Conservation (phyloP, 37 sponge, comb jelly and placozoan species). For the Spongilla lacustris region DNA sequence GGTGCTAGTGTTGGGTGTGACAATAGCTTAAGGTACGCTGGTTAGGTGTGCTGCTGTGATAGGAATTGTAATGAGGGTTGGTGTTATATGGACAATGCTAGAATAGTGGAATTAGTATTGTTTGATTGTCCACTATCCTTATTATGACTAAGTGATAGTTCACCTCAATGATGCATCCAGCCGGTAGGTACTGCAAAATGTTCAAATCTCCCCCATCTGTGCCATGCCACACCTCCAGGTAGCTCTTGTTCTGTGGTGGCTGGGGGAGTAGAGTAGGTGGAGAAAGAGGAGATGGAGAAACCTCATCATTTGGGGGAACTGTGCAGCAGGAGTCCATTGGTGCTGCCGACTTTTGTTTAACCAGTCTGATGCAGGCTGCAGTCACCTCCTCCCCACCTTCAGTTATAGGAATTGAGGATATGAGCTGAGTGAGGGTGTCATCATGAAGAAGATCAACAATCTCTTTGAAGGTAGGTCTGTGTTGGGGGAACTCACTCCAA, state of each 20-base stretch:
- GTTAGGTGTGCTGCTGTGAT: too few species aligned
- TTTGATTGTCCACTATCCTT: too few species aligned
- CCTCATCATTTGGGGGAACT: too few species aligned
- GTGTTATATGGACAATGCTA: background rate
- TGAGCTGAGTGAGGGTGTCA: too few species aligned
- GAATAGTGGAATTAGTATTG: too few species aligned
- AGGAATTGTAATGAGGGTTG: too few species aligned
- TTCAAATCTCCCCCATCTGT: constrained; percentile 45
- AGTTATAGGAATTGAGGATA: too few species aligned
- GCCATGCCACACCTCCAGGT: constrained; percentile 63
- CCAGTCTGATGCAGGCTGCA: constrained; percentile 28
- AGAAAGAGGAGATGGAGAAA: background rate
- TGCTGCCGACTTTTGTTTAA: background rate
- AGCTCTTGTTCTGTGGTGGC: constrained; percentile 3
- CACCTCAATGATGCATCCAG: constrained; percentile 21
- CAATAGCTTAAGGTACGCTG: too few species aligned
- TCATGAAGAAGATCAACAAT: constrained; percentile 19
- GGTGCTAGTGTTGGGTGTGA: too few species aligned
- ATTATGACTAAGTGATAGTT: too few species aligned
- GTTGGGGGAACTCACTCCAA: constrained; percentile 76
- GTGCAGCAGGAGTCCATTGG: background rate
- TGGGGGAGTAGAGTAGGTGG: background rate
- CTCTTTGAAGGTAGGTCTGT: constrained; percentile 66
- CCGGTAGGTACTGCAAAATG: constrained; percentile 35
- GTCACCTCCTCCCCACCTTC: constrained; percentile 20